A percentile compares a stretch with the other conserved stretches of the same genome.
These are phyloP conservation scores for Drosophila orosa DNA, from an alignment of 1,140 invertebrate species.

Conservation along the genomic window DNA sequence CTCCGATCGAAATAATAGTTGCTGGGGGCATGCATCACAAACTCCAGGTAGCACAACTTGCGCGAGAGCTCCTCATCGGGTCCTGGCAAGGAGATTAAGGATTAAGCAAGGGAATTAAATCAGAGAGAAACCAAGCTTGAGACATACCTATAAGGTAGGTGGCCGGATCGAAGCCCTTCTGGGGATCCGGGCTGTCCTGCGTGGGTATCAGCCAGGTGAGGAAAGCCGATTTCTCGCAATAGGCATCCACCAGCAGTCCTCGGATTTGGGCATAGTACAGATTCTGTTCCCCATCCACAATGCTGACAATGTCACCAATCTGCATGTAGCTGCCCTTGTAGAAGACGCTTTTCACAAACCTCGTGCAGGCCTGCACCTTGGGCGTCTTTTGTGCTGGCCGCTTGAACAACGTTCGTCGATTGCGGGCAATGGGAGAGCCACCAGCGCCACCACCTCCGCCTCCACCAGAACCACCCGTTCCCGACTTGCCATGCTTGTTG, in stretches of 20 bases:
- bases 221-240: conserved; percentile 96
- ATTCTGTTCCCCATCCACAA: conserved; percentile 91
- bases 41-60: conserved; percentile 94
- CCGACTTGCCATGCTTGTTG: conserved; percentile 67
- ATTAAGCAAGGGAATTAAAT: not conserved
- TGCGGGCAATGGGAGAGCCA: conserved; percentile 86
- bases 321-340: conserved; percentile 95
- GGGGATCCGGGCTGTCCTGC: conserved; percentile 90
- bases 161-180: conserved; percentile 93
- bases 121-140: not conserved
- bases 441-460: no score
- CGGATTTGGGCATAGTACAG: conserved; percentile 95
- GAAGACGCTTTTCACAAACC: conserved; percentile 92
- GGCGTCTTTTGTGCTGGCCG: conserved; percentile 92
- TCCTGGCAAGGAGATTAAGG: conserved; percentile 85
- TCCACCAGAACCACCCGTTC: conserved; percentile 8
- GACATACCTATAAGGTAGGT: conserved; percentile 91
- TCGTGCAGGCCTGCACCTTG: conserved; percentile 90
- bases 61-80: conserved; percentile 96
- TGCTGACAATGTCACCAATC: conserved; percentile 95
- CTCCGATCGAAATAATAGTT: conserved; percentile 93
- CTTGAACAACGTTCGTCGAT: conserved; percentile 92
- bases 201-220: conserved; percentile 97
- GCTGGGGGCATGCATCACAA: conserved; percentile 96
- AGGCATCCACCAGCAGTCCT: conserved; percentile 95